Conservation (phyloP, 2,888 invertebrate species). For the Diplolepis rosae region DNA sequence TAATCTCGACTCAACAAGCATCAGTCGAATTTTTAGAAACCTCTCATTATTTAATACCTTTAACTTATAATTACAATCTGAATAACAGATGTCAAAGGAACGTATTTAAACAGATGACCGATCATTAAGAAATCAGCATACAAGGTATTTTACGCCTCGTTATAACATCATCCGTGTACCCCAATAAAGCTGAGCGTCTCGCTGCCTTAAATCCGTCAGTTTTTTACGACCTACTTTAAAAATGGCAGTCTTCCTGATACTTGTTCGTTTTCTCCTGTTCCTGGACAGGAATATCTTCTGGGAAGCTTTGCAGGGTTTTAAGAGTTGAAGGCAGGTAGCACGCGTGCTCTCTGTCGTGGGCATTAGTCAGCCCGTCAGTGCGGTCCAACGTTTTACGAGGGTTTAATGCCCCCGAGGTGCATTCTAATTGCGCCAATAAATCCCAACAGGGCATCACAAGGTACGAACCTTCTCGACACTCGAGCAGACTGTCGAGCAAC, state of each 20-base stretch:
- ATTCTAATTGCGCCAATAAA: conserved; percentile 73
- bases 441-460: conserved; percentile 62
- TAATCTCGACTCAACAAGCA: no score
- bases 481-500: conserved; percentile 3
- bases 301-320: conserved; percentile 18
- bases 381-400: conserved; percentile 70
- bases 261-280: conserved; percentile 19
- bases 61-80: no score
- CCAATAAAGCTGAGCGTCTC: conserved; percentile 22
- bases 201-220: conserved; percentile 2
- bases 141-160: conserved; percentile 27
- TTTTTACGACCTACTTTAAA: conserved; percentile 25
- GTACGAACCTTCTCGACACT: conserved; percentile 36
- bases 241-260: conserved; percentile 10
- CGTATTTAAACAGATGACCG: not conserved
- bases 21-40: no score
- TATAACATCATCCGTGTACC: conserved; percentile 22
- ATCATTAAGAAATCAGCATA: not conserved
- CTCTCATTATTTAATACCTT: no score
- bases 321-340: conserved; percentile 56
- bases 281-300: conserved; percentile 21
- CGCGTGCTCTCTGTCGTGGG: conserved; percentile 57
- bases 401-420: conserved; percentile 72
- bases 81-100: not conserved
- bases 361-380: conserved; percentile 67